These are phyloP conservation scores for Diadophis punctatus DNA, from an alignment of 2,113 vertebrate genomes.

Conservation along the genomic window DNA sequence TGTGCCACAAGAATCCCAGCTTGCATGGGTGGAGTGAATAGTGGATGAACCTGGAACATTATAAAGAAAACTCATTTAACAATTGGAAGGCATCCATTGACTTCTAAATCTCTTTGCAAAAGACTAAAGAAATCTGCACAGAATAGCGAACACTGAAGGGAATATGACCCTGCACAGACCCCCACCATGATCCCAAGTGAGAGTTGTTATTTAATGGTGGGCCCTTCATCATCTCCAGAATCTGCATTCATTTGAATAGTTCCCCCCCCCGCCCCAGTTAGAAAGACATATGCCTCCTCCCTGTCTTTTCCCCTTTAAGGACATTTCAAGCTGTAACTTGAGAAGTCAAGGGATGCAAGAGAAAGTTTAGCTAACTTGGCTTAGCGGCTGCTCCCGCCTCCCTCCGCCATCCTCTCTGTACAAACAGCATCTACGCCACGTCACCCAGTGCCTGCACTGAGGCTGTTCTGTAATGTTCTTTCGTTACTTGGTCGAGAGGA, in stretches of 20 bases:
- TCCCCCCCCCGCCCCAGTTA: neutral
- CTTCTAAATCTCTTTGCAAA: neutral
- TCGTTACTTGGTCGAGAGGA: neutral
- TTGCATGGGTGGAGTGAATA: neutral
- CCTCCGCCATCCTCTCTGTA: conserved; percentile 52
- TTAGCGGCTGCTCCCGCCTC: conserved; percentile 52
- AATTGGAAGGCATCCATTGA: neutral
- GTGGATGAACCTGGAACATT: neutral
- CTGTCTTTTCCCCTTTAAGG: conserved; percentile 45
- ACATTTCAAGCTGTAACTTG: conserved; percentile 57
- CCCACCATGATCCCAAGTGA: neutral
- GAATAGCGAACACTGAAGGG: neutral
- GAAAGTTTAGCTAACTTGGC: conserved; percentile 32
- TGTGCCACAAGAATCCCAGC: neutral
- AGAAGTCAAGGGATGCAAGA: conserved; percentile 47
- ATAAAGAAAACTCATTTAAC: neutral
- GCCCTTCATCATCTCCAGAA: neutral
- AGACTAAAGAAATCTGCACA: neutral
- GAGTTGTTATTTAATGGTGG: neutral
- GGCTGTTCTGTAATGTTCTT: conserved; percentile 14
- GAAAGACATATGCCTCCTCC: neutral
- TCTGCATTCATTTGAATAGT: neutral
- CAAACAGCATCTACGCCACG: conserved; percentile 62
- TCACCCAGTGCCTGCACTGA: conserved; percentile 46
- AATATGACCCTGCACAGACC: neutral